phyloP scores from a whole-genome alignment of 2,888 invertebrate genomes.

The Macrosiphum euphorbiae region DNA sequence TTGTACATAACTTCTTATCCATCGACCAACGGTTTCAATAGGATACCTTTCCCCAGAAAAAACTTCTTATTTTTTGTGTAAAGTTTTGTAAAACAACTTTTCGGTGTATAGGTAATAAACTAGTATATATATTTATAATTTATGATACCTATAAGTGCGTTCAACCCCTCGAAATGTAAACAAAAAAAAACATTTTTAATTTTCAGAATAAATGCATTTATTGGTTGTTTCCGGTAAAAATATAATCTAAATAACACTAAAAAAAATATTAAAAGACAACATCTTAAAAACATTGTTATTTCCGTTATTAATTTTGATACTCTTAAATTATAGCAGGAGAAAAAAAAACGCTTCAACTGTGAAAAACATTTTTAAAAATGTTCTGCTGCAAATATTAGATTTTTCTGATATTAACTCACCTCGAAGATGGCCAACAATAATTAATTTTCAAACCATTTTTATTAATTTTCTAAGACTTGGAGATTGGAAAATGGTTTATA shows the following conservation, averaged over 20 bases:
- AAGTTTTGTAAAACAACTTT: background rate
- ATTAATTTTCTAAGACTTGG: background rate
- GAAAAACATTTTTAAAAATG: background rate
- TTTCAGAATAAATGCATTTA: background rate
- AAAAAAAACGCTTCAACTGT: background rate
- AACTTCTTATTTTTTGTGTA: background rate
- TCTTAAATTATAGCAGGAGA: background rate
- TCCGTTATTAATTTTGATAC: background rate
- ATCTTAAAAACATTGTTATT: background rate
- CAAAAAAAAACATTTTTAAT: background rate
- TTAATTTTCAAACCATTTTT: background rate
- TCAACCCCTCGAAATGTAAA: background rate
- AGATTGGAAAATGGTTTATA: background rate
- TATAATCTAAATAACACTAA: background rate
- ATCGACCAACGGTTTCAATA: background rate
- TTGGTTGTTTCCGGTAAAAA: background rate
- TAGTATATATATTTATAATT: background rate
- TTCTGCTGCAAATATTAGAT: background rate
- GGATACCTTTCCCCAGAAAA: background rate
- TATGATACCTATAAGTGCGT: background rate
- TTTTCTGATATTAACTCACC: background rate
- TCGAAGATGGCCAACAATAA: background rate
- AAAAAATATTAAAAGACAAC: background rate
- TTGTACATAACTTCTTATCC: background rate
- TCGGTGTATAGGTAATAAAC: background rate